Evolutionary conservation across 2,888 invertebrate genomes (phyloP).

Genomic region (Axea sp.): DNA sequence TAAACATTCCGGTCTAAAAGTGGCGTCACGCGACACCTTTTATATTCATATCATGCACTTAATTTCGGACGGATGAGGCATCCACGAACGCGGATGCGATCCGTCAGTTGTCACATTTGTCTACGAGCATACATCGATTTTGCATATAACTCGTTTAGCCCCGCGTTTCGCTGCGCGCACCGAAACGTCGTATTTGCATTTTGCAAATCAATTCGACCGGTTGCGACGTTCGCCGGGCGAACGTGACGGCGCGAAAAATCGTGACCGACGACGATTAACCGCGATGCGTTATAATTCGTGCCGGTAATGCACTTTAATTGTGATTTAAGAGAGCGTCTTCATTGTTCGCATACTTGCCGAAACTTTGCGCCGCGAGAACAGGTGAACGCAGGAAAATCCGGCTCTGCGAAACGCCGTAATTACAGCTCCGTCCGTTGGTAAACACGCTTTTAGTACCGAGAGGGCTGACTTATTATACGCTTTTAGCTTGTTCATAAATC

Average conservation of each 20-base stretch:
- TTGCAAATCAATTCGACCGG: too few species aligned
- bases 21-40: slow-evolving; percentile 3
- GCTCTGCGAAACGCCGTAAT: slow-evolving; percentile 28
- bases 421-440: slow-evolving; percentile 33
- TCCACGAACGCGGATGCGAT: too few species aligned
- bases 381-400: slow-evolving; percentile 28
- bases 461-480: slow-evolving; percentile 38
- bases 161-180: too few species aligned
- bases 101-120: neutral
- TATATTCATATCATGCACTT: neutral
- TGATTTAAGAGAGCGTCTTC: slow-evolving; percentile 31
- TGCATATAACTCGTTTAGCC: too few species aligned
- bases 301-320: slow-evolving; percentile 31
- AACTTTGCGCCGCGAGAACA: slow-evolving; percentile 28
- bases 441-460: slow-evolving; percentile 35
- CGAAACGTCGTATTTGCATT: too few species aligned
- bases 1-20: slow-evolving; percentile 18
- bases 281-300: neutral
- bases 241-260: neutral
- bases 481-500: slow-evolving; percentile 40
- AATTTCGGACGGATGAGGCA: neutral
- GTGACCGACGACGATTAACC: slow-evolving; percentile 3
- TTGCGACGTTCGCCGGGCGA: too few species aligned
- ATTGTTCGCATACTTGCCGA: slow-evolving; percentile 37
- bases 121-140: too few species aligned